Evolutionary conservation across 2,113 vertebrate species (phyloP).

Genomic region (Archocentrus centrarchus): DNA sequence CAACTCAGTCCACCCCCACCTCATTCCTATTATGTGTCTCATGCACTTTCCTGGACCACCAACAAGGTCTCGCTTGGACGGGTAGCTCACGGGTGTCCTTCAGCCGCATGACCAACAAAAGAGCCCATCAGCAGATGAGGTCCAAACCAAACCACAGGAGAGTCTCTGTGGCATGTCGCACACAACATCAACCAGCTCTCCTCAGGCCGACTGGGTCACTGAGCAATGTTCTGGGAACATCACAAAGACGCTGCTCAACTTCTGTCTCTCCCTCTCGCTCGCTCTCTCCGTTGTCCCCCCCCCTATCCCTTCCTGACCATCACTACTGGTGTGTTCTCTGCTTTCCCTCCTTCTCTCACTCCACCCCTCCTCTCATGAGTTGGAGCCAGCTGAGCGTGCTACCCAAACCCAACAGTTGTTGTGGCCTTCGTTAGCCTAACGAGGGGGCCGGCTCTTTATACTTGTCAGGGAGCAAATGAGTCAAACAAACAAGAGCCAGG

Average conservation of each 20-base stretch:
- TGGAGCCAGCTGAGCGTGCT: constrained; percentile 74
- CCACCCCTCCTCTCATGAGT: constrained; percentile 44
- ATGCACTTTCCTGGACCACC: constrained; percentile 66
- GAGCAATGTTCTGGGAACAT: constrained; percentile 78
- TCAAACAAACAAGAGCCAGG: constrained; percentile 78
- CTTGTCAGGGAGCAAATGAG: constrained; percentile 81
- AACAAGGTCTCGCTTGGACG: constrained; percentile 57
- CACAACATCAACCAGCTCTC: constrained; percentile 61
- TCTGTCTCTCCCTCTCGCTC: constrained; percentile 47
- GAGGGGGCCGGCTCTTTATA: constrained; percentile 77
- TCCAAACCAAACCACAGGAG: constrained; percentile 56
- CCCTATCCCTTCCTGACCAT: constrained; percentile 5
- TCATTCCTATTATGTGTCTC: constrained; percentile 19
- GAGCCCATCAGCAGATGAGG: constrained; percentile 68
- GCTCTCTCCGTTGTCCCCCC: constrained; percentile 22
- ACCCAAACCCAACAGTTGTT: constrained; percentile 79
- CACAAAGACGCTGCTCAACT: constrained; percentile 73
- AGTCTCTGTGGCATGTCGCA: constrained; percentile 57
- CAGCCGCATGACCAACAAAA: constrained; percentile 61
- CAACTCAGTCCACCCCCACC: not conserved
- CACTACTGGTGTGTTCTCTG: constrained; percentile 42
- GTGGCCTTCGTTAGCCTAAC: constrained; percentile 80
- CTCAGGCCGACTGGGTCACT: constrained; percentile 67
- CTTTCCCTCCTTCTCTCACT: constrained; percentile 7
- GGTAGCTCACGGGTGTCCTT: constrained; percentile 64